A percentile compares a stretch with the other conserved stretches of the same genome.
Evolutionary conservation across 1,140 invertebrate species (phyloP).

Genomic region (Sinella curviseta): DNA sequence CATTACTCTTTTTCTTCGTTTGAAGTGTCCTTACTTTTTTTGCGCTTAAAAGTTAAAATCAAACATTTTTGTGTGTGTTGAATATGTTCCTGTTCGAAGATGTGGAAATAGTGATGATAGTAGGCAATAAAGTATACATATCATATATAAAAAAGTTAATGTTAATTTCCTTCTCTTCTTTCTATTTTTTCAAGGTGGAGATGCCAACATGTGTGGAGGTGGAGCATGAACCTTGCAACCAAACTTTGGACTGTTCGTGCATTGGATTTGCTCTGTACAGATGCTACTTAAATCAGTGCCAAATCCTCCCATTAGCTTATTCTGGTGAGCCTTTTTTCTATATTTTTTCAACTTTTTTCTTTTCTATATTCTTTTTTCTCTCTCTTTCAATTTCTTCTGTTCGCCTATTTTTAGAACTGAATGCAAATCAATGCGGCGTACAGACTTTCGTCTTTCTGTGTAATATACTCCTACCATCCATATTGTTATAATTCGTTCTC

Average conservation of each 20-base stretch:
- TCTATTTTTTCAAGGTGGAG: slow-evolving; percentile 33
- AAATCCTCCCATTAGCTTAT: slow-evolving; percentile 33
- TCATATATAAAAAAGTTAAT: too few relatives aligned
- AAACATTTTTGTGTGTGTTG: too few relatives aligned
- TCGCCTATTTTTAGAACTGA: slow-evolving; percentile 20
- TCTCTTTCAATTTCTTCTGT: neutral
- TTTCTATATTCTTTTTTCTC: neutral
- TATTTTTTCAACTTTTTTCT: neutral
- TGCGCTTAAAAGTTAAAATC: too few relatives aligned
- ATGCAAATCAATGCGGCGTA: slow-evolving; percentile 3
- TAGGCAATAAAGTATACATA: too few relatives aligned
- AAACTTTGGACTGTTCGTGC: slow-evolving; percentile 36
- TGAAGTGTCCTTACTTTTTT: too few relatives aligned
- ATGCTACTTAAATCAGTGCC: slow-evolving; percentile 37
- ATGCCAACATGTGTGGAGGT: slow-evolving; percentile 26
- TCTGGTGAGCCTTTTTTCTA: slow-evolving; percentile 27
- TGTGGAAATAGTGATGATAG: too few relatives aligned
- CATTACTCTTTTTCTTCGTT: too few relatives aligned
- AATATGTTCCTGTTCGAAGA: too few relatives aligned
- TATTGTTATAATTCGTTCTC: neutral
- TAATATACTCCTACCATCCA: neutral
- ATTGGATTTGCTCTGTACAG: slow-evolving; percentile 40
- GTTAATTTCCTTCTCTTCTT: neutral
- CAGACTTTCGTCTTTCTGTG: neutral
- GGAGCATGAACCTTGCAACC: slow-evolving; percentile 28